phyloP scores from a whole-genome alignment of 2,888 invertebrate species.

The Pseudococcus viburni region DNA sequence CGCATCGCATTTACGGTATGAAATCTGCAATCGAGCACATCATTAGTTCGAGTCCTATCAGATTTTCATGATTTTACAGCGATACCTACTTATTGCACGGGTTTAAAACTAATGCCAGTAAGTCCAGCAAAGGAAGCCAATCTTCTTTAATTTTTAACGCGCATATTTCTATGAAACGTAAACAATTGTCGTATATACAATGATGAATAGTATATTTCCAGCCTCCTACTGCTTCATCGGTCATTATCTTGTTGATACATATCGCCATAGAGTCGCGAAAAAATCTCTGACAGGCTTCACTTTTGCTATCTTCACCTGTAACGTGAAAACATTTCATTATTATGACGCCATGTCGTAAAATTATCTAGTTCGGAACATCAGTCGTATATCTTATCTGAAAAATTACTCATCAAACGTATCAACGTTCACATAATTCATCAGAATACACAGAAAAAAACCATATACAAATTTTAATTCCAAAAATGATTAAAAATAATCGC shows the following conservation, averaged over 20 bases:
- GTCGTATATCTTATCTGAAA: neutral
- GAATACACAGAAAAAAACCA: too few species aligned
- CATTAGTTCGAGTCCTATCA: neutral
- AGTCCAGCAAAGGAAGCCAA: slow-evolving; percentile 92
- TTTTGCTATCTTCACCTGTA: slow-evolving; percentile 87
- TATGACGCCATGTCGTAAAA: neutral
- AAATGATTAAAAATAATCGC: neutral
- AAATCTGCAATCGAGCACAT: slow-evolving; percentile 75
- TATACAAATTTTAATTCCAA: neutral
- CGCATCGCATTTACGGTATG: slow-evolving; percentile 87
- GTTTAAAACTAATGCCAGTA: slow-evolving; percentile 94
- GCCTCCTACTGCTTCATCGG: slow-evolving; percentile 97
- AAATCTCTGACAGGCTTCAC: slow-evolving; percentile 93
- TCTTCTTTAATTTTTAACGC: slow-evolving; percentile 91
- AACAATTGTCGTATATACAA: slow-evolving; percentile 94
- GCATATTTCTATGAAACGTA: slow-evolving; percentile 92
- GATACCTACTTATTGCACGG: slow-evolving; percentile 91
- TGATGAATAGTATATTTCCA: slow-evolving; percentile 98
- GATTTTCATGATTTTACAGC: neutral
- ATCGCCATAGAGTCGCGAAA: slow-evolving; percentile 94
- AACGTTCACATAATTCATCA: neutral
- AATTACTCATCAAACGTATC: neutral
- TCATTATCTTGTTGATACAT: slow-evolving; percentile 96
- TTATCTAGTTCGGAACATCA: neutral
- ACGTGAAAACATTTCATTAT: neutral